These are phyloP conservation scores for Caenorhabditis sp. DNA, from an alignment of 2,888 invertebrate genomes.

Conservation along the genomic window DNA sequence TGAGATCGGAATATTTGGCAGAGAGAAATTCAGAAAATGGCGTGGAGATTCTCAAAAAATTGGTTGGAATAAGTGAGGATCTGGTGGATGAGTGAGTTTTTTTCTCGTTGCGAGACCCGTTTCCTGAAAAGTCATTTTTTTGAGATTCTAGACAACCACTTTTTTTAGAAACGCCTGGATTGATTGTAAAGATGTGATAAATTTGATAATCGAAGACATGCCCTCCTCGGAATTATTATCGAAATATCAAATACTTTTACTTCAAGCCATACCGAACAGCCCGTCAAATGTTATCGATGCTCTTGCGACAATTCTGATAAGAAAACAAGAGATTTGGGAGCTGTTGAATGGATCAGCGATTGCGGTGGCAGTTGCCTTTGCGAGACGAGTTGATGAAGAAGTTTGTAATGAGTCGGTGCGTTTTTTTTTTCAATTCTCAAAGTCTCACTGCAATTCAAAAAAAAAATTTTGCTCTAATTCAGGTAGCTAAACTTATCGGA, in stretches of 20 bases:
- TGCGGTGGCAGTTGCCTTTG: constrained; percentile 41
- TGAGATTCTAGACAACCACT: too few relatives aligned
- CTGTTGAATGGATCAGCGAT: constrained; percentile 15
- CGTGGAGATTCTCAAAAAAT: constrained; percentile 21
- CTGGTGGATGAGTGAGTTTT: constrained; percentile 3
- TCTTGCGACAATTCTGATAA: background rate
- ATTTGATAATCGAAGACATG: constrained; percentile 32
- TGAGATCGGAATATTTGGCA: constrained; percentile 22
- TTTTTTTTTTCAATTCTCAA: background rate
- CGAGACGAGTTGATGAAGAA: constrained; percentile 28
- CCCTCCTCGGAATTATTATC: constrained; percentile 13
- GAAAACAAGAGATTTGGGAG: background rate
- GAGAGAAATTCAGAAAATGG: constrained; percentile 24
- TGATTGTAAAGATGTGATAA: constrained; percentile 25
- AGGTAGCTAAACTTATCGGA: constrained; percentile 14
- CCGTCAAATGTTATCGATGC: constrained; percentile 18
- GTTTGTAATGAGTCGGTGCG: constrained; percentile 24
- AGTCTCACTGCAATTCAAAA: background rate
- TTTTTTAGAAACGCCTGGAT: constrained; percentile 4
- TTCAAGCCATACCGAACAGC: constrained; percentile 24
- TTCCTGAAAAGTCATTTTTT: too few relatives aligned
- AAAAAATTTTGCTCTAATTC: background rate
- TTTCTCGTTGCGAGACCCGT: too few relatives aligned
- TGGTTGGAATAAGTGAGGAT: constrained; percentile 8
- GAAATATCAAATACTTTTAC: constrained; percentile 19